Conservation (phyloP, 2,888 invertebrate species). For the Polyommatus icarus region DNA sequence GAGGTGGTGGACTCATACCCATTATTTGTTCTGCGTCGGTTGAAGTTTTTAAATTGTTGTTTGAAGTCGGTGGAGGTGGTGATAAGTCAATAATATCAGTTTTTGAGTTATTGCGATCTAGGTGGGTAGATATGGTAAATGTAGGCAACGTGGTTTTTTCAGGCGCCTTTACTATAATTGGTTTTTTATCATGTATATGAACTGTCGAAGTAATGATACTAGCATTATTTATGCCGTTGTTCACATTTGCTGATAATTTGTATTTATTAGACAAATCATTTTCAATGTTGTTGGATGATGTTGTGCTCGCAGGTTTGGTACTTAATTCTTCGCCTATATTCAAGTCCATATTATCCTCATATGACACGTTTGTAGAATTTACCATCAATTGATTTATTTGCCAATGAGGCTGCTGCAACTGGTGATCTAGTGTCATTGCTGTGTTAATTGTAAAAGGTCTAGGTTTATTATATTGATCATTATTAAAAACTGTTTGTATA, state of each 20-base stretch:
- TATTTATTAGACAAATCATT: slow-evolving; percentile 40
- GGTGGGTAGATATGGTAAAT: slow-evolving; percentile 56
- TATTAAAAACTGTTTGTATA: slow-evolving; percentile 62
- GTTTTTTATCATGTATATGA: slow-evolving; percentile 70
- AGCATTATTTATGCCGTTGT: slow-evolving; percentile 53
- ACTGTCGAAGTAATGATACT: slow-evolving; percentile 75
- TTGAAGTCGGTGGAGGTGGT: slow-evolving; percentile 72
- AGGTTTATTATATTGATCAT: slow-evolving; percentile 59
- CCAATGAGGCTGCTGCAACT: slow-evolving; percentile 75
- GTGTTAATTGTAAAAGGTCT: slow-evolving; percentile 69
- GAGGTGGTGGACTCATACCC: slow-evolving; percentile 80
- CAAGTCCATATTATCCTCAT: slow-evolving; percentile 67
- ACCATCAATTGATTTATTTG: slow-evolving; percentile 73
- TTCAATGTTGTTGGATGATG: slow-evolving; percentile 40
- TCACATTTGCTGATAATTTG: slow-evolving; percentile 37
- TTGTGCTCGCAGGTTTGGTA: slow-evolving; percentile 47
- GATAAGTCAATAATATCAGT: slow-evolving; percentile 74
- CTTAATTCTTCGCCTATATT: slow-evolving; percentile 73
- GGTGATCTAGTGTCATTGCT: slow-evolving; percentile 63
- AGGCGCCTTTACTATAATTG: slow-evolving; percentile 60
- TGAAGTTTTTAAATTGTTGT: slow-evolving; percentile 68
- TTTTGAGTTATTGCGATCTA: slow-evolving; percentile 58
- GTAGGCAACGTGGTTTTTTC: slow-evolving; percentile 60
- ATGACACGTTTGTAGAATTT: slow-evolving; percentile 64
- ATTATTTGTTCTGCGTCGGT: slow-evolving; percentile 75